Evolutionary conservation across 35 echinoderm and acorn worm species (phyloP), one percentile per base, ranked within the genome.

Genomic region (Ophiothrix spiculata): DNA sequence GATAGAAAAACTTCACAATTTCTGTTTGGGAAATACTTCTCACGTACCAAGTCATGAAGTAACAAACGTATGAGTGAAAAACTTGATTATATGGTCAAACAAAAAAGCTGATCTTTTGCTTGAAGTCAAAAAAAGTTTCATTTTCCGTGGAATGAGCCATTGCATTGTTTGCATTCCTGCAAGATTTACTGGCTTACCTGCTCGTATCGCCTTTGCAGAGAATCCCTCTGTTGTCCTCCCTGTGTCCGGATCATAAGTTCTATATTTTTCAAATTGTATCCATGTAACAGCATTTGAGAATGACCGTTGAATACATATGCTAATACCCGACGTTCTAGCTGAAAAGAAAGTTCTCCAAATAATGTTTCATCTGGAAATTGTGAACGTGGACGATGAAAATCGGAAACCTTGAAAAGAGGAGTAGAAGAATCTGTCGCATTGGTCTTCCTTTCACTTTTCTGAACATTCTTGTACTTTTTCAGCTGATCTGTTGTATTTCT

Each of bases 301-400:
- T 87, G 85, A n/a, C 82, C 74, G 40, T 85, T 88, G 40, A 93
- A 97, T 13, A 97, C 84, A 19, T 38, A 87, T 31, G 94, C 91
- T 17, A 97, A 42, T 19, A 97, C 83, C 8, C 85, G 36, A 17
- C 94, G 82, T 37, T 97, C 94, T 33, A 93, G 10, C 75, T 93
- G 91, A 82, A 97, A 97, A 32, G 91, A 87, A 37, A 97, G 40
- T 64, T 97, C 94, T 0, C 94, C 94, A 13, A 97, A 78, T 25
- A 97, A 94, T 77, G 89, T 77, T 33, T 78, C n/a, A 78, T 86
- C 38, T 76, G 79, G 39, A 81, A 87, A 35, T 80, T 82, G 28
- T 63, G 80, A 1, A 83, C 79, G 17, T 87, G 64, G 40, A 75
- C 39, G 32, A 14, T 8, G 36, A 4, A 56, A 21, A 0, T 33